A percentile compares a stretch with the other conserved stretches of the same genome.
Conservation (phyloP, 2,888 invertebrate species). For the Alentia gelatinosa region DNA sequence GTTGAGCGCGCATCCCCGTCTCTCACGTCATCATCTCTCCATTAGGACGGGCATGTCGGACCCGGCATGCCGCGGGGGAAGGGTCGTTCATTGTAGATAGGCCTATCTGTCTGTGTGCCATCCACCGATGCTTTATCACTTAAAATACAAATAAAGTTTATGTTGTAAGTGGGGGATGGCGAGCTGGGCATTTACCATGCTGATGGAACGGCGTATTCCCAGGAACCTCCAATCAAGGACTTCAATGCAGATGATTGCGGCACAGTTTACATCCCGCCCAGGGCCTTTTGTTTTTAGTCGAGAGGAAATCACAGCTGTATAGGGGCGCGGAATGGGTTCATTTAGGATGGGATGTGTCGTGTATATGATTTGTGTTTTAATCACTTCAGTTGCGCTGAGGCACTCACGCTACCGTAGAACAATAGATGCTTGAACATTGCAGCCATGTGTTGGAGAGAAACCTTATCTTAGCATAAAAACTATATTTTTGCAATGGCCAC, state of each 20-base stretch:
- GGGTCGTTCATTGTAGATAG: not conserved
- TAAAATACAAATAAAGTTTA: slow-evolving; percentile 2
- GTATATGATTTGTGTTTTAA: not conserved
- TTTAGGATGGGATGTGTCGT: not conserved
- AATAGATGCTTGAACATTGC: too few species aligned
- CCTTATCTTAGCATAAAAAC: too few species aligned
- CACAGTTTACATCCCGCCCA: not conserved
- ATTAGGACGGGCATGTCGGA: not conserved
- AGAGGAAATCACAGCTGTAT: not conserved
- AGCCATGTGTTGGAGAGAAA: too few species aligned
- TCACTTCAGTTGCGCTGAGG: not conserved
- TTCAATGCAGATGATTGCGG: not conserved
- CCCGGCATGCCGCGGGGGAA: not conserved
- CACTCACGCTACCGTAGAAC: too few species aligned
- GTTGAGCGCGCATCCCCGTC: not conserved
- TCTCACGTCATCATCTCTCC: not conserved
- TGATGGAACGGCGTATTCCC: not conserved
- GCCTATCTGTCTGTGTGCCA: not conserved
- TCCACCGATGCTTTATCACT: not conserved
- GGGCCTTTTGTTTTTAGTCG: not conserved
- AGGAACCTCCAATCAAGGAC: not conserved
- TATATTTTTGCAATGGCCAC: too few species aligned
- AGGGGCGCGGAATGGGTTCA: not conserved
- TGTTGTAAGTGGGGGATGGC: not conserved
- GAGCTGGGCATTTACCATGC: not conserved